phyloP scores from a whole-genome alignment of 2,888 invertebrate genomes.

The Spodoptera picta region DNA sequence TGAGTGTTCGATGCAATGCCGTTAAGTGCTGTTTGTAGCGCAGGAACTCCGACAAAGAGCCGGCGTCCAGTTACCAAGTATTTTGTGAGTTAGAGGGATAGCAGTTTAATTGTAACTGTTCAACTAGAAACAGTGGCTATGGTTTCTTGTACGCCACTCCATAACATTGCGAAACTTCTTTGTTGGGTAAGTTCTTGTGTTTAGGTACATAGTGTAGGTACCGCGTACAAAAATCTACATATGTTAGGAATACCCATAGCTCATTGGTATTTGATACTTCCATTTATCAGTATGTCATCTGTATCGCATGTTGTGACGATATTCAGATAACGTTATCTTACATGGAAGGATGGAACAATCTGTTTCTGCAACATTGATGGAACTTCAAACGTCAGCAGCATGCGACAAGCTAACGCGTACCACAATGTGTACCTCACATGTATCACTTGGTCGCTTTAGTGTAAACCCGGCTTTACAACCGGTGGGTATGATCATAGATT shows the following conservation, averaged over 20 bases:
- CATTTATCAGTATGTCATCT: no score
- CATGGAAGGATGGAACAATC: no score
- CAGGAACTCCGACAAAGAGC: slow-evolving; percentile 36
- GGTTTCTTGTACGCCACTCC: slow-evolving; percentile 3
- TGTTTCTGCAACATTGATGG: no score
- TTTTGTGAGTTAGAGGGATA: slow-evolving; percentile 38
- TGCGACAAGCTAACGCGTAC: neutral
- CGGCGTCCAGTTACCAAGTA: slow-evolving; percentile 42
- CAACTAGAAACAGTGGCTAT: slow-evolving; percentile 2
- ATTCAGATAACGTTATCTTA: no score
- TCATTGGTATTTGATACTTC: no score
- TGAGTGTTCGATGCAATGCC: slow-evolving; percentile 52
- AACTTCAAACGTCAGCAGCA: neutral
- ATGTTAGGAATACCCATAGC: no score
- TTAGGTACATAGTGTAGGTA: no score
- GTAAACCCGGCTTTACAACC: neutral
- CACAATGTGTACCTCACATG: neutral
- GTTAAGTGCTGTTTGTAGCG: slow-evolving; percentile 53
- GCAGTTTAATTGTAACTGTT: slow-evolving; percentile 36
- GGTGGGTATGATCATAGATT: neutral
- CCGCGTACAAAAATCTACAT: no score
- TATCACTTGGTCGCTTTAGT: neutral
- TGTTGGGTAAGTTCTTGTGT: neutral
- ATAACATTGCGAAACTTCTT: no score
- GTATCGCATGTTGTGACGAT: no score